phyloP scores from a whole-genome alignment of 1,140 invertebrate genomes.

The Reticulitermes speratus region DNA sequence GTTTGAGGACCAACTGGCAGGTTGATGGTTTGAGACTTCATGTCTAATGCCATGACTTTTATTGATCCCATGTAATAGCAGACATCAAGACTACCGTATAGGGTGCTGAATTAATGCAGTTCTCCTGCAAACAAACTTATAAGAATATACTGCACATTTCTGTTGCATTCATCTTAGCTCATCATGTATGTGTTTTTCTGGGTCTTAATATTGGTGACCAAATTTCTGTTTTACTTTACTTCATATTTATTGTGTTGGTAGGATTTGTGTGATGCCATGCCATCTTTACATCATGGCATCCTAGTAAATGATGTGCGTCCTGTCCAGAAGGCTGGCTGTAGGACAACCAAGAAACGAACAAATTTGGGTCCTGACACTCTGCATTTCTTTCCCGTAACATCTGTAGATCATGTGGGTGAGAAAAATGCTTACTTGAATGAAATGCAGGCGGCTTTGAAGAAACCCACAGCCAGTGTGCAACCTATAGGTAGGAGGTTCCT shows the following conservation, averaged over 20 bases:
- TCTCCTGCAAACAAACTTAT: too few relatives aligned
- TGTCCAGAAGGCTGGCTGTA: background rate
- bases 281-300: background rate
- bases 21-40: too few relatives aligned
- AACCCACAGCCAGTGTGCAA: background rate
- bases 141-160: too few relatives aligned
- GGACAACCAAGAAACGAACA: conserved; percentile 6
- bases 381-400: background rate
- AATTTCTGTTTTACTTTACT: background rate
- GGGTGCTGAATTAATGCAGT: too few relatives aligned
- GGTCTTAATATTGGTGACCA: too few relatives aligned
- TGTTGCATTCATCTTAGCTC: too few relatives aligned
- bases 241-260: background rate
- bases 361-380: background rate
- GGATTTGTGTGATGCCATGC: conserved; percentile 18
- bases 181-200: too few relatives aligned
- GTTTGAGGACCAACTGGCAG: too few relatives aligned
- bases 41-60: too few relatives aligned
- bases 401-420: background rate
- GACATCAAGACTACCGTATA: too few relatives aligned
- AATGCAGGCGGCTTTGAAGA: conserved; percentile 28
- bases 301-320: background rate
- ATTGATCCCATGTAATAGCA: too few relatives aligned
- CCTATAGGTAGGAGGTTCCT: background rate
- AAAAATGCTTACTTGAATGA: conserved; percentile 28